phyloP scores from a whole-genome alignment of 2,888 invertebrate genomes.

The Mesorhabditis belari region DNA sequence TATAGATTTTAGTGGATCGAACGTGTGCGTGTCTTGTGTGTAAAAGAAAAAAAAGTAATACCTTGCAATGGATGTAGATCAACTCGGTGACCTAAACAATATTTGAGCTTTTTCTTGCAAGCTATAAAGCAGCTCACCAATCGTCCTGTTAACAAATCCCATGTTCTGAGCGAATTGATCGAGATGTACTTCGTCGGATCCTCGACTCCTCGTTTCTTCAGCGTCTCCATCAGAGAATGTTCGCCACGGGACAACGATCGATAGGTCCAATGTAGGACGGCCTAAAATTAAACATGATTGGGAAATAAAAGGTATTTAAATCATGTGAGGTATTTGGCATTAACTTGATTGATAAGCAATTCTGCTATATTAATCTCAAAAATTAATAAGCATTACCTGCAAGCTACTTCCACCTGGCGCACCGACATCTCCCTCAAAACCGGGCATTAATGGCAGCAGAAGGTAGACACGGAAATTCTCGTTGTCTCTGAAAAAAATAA shows the following conservation, averaged over 20 bases:
- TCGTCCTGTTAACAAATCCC: constrained; percentile 54
- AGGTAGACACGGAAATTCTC: constrained; percentile 51
- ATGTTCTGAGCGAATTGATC: constrained; percentile 56
- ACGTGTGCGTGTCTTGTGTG: too few species aligned
- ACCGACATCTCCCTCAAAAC: constrained; percentile 69
- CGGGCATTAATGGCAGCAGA: constrained; percentile 51
- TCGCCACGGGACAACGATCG: constrained; percentile 83
- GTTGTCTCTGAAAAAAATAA: constrained; percentile 34
- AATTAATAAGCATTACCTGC: constrained; percentile 3
- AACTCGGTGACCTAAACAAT: constrained; percentile 71
- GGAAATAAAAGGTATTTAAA: too few species aligned
- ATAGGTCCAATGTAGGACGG: constrained; percentile 95
- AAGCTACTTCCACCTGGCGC: constrained; percentile 54
- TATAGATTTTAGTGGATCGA: too few species aligned
- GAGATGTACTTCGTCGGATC: constrained; percentile 58
- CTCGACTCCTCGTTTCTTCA: constrained; percentile 7
- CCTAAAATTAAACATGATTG: constrained; percentile 76
- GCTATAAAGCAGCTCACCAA: constrained; percentile 38
- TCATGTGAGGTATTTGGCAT: too few species aligned
- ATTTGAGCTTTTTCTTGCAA: constrained; percentile 1
- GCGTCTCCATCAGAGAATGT: constrained; percentile 69
- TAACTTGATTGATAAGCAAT: background rate
- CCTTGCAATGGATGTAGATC: constrained; percentile 94
- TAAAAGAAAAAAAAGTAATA: too few species aligned
- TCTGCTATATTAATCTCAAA: background rate